Evolutionary conservation across 2,797 vertebrate genomes (phyloP), one percentile per base, ranked within the genome.

Genomic region (Enteromius argenteus): DNA sequence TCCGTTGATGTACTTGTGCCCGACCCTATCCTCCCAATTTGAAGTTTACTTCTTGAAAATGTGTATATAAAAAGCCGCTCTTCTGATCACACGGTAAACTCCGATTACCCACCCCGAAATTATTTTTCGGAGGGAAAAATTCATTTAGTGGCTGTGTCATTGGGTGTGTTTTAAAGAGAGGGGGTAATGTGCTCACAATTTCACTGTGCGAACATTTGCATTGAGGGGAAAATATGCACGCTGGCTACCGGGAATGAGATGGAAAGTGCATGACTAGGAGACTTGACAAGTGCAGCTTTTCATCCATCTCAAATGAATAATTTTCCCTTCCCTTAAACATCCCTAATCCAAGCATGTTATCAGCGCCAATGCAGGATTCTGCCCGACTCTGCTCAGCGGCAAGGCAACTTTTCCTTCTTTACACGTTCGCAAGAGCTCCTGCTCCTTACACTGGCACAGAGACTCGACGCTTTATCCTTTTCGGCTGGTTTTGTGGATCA

Each of bases 301-400:
- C 94, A 95, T 95, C 93, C 93, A 94, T 95, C 95, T 94, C 93
- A 94, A 95, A 95, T 95, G 94, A 95, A 95, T 95, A 94, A 95
- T 95, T 95, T 95, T 94, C 93, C 93, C 93, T 95, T 95, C 92
- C 93, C 93, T 95, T 95, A 95, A 95, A 95, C 94, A 94, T 95
- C 93, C 93, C 91, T 95, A 95, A 95, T 95, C 95, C 95, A 92
- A 93, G 88, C 93, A 93, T 94, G 94, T 96, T 95, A 95, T 95
- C 95, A 95, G 94, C 87, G 83, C 94, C 93, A 92, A 86, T 92
- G 94, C 95, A 95, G 94, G 93, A 95, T 94, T 94, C 93, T 90
- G 90, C 91, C 92, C 90, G 92, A 94, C 93, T 94, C 85, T 91
- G 91, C 92, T 93, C 87, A 91, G 91, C 92, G 89, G 88, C 88